A percentile compares a stretch with the other conserved stretches of the same genome.
Evolutionary conservation across 2,888 invertebrate genomes (phyloP).

Genomic region (Rhaphigaster nebulosa): DNA sequence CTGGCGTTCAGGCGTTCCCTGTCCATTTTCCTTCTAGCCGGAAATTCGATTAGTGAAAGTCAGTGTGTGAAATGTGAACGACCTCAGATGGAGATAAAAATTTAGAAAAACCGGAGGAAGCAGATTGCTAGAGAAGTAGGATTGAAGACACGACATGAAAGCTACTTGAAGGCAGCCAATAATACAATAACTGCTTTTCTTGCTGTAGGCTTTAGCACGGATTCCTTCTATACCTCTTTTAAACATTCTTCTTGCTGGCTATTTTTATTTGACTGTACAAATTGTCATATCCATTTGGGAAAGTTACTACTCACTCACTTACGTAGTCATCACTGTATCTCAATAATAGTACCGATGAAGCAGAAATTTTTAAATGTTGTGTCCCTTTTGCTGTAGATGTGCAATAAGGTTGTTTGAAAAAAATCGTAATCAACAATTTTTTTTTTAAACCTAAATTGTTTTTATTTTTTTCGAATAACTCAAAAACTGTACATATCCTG

Average conservation of each 20-base stretch:
- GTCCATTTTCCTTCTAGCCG: neutral
- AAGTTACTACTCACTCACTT: too few species aligned
- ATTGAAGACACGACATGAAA: constrained; percentile 26
- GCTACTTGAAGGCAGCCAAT: neutral
- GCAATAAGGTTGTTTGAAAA: too few species aligned
- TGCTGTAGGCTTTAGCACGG: neutral
- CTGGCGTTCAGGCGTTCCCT: neutral
- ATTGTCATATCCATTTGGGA: too few species aligned
- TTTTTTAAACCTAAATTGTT: too few species aligned
- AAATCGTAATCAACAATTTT: too few species aligned
- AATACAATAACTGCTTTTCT: constrained; percentile 21
- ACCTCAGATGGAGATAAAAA: constrained; percentile 16
- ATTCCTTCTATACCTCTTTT: neutral
- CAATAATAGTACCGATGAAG: too few species aligned
- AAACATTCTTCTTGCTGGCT: neutral
- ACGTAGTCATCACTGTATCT: too few species aligned
- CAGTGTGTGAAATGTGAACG: constrained; percentile 19
- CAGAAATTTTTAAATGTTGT: too few species aligned
- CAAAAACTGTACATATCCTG: too few species aligned
- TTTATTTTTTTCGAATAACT: too few species aligned
- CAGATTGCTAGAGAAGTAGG: neutral
- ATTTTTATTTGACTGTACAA: neutral
- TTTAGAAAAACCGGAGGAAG: constrained; percentile 15
- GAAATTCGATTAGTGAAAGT: constrained; percentile 19
- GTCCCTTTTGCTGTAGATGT: too few species aligned